Percentiles rank a stretch among this genome's conserved stretches.
phyloP scores from a whole-genome alignment of 2,797 vertebrate genomes.

The Lacerta agilis region DNA sequence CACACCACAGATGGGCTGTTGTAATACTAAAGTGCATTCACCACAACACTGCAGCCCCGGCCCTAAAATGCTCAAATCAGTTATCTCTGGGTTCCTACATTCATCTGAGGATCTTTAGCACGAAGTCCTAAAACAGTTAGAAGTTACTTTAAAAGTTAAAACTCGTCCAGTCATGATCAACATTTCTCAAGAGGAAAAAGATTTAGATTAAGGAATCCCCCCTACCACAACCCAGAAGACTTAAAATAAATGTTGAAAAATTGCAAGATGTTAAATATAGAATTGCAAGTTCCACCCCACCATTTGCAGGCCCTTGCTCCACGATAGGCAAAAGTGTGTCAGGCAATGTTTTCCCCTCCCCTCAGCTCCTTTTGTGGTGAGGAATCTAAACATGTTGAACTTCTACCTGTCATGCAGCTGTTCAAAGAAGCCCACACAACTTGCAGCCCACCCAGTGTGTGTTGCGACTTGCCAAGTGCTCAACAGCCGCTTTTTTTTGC shows the following conservation, averaged over 20 bases:
- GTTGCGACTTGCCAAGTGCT: neutral
- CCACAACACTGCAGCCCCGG: too few species aligned
- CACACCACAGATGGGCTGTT: neutral
- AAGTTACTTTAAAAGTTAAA: neutral
- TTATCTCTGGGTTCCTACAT: too few species aligned
- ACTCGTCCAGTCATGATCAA: neutral
- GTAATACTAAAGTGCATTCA: neutral
- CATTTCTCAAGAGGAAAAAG: neutral
- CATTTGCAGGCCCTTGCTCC: neutral
- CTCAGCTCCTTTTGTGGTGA: neutral
- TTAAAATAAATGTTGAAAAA: neutral
- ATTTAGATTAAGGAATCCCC: neutral
- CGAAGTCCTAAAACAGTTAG: neutral
- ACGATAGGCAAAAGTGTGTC: neutral
- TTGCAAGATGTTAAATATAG: neutral
- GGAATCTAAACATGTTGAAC: neutral
- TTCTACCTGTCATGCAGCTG: neutral
- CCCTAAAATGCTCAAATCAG: neutral
- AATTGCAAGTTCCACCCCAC: too few species aligned
- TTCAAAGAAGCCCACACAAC: neutral
- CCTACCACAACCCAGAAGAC: neutral
- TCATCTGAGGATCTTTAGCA: neutral
- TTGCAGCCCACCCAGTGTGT: neutral
- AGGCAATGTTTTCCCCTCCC: neutral
- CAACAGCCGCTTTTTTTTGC: neutral